Base-by-base conservation (phyloP, 2,797 vertebrate genomes). In the Falco cherrug region DNA sequence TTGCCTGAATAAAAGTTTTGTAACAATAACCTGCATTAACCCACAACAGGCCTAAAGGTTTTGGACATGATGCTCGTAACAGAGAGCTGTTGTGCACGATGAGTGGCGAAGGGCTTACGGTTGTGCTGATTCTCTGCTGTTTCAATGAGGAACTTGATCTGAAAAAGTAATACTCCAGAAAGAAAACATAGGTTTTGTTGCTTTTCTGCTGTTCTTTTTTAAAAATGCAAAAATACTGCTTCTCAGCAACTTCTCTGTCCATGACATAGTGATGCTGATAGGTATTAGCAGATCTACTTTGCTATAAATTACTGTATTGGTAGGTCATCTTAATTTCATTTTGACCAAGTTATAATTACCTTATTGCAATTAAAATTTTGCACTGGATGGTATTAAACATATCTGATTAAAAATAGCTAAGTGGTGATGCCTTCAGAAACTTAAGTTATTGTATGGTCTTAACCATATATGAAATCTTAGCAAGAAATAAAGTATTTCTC, bases 201-300 rank as follows among this genome's bases (percentile, higher is more conserved):
- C 24, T 79, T 73, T 91, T 59, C 61, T 74, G 4, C 39, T 85
- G 24, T 9, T 61, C 8, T 74, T 75, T 93, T 86, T 65, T 18
- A 45, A 45, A 76, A 95, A 10, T 26, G 48, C 13, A 16, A 7
- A 50, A 61, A 45, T 87, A 6, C 10, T 79, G 41, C 28, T 77
- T 18, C 37, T 77, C 29, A 39, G 13, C 29, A 47, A 56, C 48
- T 71, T 60, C 29, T 79, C 1, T 91, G 22, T 41, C 56, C 5
- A 4, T 70, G 73, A 68, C 53, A 11, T 12, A 64, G 16, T 53
- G 60, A 87, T 77, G 83, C 37, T 90, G 45, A 86, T 31, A 70
- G 74, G 74, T 64, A 70, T 81, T 75, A 65, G 31, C 12, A 65
- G 84, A 81, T 94, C 75, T 70, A n/a, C n/a, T 92, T 94, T 95